A percentile compares a stretch with the other conserved stretches of the same genome.
Conservation (phyloP, 2,888 invertebrate genomes). For the Neoaliturus tenellus region DNA sequence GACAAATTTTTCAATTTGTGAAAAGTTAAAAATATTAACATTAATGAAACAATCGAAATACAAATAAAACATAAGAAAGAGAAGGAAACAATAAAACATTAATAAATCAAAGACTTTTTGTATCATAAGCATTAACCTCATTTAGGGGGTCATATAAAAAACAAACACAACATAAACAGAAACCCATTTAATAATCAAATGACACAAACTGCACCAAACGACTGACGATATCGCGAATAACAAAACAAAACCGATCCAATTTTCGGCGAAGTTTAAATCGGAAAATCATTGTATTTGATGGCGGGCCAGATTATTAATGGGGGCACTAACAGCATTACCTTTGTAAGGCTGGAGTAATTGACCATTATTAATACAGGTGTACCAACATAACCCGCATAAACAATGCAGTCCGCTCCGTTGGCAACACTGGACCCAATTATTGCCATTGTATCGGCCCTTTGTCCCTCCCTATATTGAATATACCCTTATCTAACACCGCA, state of each 20-base stretch:
- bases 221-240: not conserved
- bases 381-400: conserved; percentile 56
- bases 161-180: too few relatives aligned
- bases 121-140: too few relatives aligned
- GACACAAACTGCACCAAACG: not conserved
- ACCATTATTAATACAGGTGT: conserved; percentile 56
- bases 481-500: conserved; percentile 49
- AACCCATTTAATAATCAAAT: too few relatives aligned
- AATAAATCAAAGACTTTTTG: too few relatives aligned
- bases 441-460: conserved; percentile 54
- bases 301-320: conserved; percentile 42
- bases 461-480: conserved; percentile 53
- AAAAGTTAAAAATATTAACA: too few relatives aligned
- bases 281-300: conserved; percentile 52
- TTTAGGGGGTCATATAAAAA: too few relatives aligned
- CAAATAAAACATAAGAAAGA: too few relatives aligned
- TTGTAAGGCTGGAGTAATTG: conserved; percentile 52
- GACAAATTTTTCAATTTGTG: too few relatives aligned
- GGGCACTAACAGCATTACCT: conserved; percentile 50
- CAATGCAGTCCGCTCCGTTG: conserved; percentile 50
- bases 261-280: conserved; percentile 42
- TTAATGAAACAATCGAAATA: too few relatives aligned
- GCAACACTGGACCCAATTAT: conserved; percentile 56
- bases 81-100: too few relatives aligned
- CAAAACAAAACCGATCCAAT: conserved; percentile 41